Percentiles rank a stretch among this genome's conserved stretches.
Evolutionary conservation across 1,140 invertebrate species (phyloP).

Genomic region (Galleria mellonella): DNA sequence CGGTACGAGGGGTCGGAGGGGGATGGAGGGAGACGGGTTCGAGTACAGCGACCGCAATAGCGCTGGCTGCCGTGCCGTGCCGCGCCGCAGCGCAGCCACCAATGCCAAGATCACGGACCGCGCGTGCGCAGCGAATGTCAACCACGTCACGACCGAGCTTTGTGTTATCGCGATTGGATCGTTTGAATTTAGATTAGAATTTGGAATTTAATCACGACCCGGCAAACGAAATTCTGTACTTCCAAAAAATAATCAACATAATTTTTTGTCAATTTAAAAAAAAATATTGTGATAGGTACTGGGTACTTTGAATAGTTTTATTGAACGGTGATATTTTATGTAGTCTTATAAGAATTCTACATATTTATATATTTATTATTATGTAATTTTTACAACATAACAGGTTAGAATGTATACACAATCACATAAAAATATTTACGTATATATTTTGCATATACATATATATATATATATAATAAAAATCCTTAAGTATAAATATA

Average conservation of each 20-base stretch:
- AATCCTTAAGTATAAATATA: too few species aligned
- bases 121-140: conserved; percentile 65
- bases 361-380: too few species aligned
- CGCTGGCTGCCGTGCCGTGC: conserved; percentile 31
- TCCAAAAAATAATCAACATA: conserved; percentile 5
- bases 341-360: too few species aligned
- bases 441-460: too few species aligned
- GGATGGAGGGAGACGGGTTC: conserved; percentile 22
- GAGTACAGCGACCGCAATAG: conserved; percentile 69
- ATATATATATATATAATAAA: too few species aligned
- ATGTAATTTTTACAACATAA: too few species aligned
- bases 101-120: conserved; percentile 72
- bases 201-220: conserved; percentile 44
- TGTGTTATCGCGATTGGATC: conserved; percentile 56
- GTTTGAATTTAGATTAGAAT: conserved; percentile 48
- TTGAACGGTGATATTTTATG: too few species aligned
- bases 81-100: conserved; percentile 35
- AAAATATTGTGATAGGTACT: too few species aligned
- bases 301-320: too few species aligned
- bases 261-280: background rate
- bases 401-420: too few species aligned
- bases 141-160: conserved; percentile 64
- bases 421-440: too few species aligned
- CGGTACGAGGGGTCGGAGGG: conserved; percentile 7
- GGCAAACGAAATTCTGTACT: conserved; percentile 12